Evolutionary conservation across 2,888 invertebrate species (phyloP), one percentile per base, ranked within the genome.

Genomic region (Ptycholaimellus sp.): DNA sequence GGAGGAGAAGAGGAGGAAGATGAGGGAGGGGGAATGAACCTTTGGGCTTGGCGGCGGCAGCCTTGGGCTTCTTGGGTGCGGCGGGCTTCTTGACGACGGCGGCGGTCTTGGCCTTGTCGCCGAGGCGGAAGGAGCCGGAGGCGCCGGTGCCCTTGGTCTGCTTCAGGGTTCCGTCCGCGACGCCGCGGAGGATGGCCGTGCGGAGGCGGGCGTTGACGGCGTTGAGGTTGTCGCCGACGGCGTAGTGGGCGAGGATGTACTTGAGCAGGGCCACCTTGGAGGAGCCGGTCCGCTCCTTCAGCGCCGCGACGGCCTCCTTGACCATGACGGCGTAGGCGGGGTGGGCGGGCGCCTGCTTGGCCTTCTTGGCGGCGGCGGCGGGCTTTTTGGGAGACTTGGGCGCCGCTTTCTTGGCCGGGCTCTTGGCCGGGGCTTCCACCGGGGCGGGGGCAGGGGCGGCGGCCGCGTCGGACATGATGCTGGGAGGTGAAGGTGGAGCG

Each of bases 181-280:
- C 61, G 14, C 59, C 60, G 19, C 54, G 51, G 32, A 51, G 53
- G 33, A 63, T 48, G 6, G 62, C 58, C 31, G 53, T 43, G 42
- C 61, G 60, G 41, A 63, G 48, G 38, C 59, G 60, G 27, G 49
- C 44, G 49, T 60, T 60, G 42, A 58, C n/a, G 18, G 13, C 11
- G 18, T 33, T 49, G 44, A 46, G 49, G 39, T 60, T 59, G 4
- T 49, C 47, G 21, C 57, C 59, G 27, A 64, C 58, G 36, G 56
- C 58, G 56, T 54, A 62, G 52, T 60, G 54, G 22, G 50, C 47
- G 30, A 53, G 40, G 40, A 65, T 59, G 51, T 59, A 60, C 42
- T 64, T 62, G 37, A 61, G 47, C 41, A 65, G 59, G 17, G 63
- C 63, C 43, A 60, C 60, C 35, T 61, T 52, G 5, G 62, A 62